A percentile compares a stretch with the other conserved stretches of the same genome.
Evolutionary conservation across 2,113 vertebrate genomes (phyloP).

Genomic region (Datnioides undecimradiatus): DNA sequence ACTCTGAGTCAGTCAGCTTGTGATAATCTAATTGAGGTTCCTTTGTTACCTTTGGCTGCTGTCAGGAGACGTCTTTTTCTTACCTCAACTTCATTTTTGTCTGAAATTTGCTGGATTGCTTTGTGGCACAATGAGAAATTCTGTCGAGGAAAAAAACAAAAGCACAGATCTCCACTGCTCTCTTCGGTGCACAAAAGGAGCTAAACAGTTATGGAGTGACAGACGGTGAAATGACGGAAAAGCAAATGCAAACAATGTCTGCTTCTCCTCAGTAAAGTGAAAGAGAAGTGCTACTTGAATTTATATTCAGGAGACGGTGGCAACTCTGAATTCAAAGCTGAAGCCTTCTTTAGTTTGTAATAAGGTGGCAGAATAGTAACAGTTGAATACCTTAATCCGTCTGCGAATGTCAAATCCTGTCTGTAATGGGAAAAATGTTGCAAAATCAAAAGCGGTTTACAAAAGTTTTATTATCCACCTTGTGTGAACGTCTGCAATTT

Average conservation of each 20-base stretch:
- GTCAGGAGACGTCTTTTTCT: background rate
- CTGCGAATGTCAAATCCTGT: conserved; percentile 8
- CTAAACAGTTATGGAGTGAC: conserved; percentile 3
- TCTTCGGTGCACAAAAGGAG: background rate
- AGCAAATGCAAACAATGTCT: conserved; percentile 25
- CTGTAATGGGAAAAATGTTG: background rate
- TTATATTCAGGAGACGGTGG: conserved; percentile 8
- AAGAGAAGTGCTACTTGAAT: conserved; percentile 11
- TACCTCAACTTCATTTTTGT: background rate
- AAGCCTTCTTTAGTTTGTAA: background rate
- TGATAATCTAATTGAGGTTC: background rate
- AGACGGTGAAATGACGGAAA: background rate
- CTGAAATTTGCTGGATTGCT: conserved; percentile 5
- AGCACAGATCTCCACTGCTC: background rate
- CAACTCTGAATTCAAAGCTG: background rate
- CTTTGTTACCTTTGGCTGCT: background rate
- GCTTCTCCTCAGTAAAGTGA: conserved; percentile 1
- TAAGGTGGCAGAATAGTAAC: background rate
- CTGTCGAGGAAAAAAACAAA: conserved; percentile 6
- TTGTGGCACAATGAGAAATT: conserved; percentile 6
- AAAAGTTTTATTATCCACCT: background rate
- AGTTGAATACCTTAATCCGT: conserved; percentile 20
- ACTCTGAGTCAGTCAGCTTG: background rate
- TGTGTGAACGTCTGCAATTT: conserved; percentile 1
- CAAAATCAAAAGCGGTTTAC: background rate